Evolutionary conservation across 2,888 invertebrate genomes (phyloP).

Genomic region (Athalia rosae): DNA sequence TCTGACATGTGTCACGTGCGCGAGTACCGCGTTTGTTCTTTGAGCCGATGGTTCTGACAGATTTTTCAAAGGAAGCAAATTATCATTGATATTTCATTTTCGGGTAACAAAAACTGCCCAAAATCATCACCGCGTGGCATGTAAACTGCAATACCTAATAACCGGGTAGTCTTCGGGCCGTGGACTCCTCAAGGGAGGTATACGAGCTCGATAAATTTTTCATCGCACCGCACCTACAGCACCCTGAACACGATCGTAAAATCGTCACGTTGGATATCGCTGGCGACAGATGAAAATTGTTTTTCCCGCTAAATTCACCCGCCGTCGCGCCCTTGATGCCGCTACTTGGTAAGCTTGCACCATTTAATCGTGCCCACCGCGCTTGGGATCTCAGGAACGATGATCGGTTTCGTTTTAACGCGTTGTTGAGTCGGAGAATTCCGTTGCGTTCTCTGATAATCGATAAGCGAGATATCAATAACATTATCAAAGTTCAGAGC

Average conservation of each 20-base stretch:
- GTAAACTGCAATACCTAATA: slow-evolving; percentile 40
- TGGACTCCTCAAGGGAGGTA: neutral
- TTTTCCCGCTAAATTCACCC: slow-evolving; percentile 52
- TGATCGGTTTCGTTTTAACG: neutral
- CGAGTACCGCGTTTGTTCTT: slow-evolving; percentile 42
- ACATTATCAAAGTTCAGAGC: slow-evolving; percentile 14
- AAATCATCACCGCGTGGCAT: slow-evolving; percentile 49
- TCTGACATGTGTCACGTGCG: slow-evolving; percentile 27
- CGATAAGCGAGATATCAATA: slow-evolving; percentile 25
- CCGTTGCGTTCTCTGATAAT: slow-evolving; percentile 19
- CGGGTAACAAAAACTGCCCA: neutral
- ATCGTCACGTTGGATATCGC: slow-evolving; percentile 33
- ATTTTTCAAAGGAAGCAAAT: slow-evolving; percentile 36
- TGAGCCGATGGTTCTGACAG: slow-evolving; percentile 37
- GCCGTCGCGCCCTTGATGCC: slow-evolving; percentile 58
- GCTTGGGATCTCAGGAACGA: neutral
- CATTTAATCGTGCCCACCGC: neutral
- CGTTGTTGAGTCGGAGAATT: neutral
- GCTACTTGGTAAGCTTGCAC: slow-evolving; percentile 47
- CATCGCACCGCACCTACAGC: neutral
- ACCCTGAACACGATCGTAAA: too few relatives aligned
- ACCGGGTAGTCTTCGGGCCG: slow-evolving; percentile 30
- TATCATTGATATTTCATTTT: neutral
- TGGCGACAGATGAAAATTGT: slow-evolving; percentile 60
- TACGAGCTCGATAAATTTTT: slow-evolving; percentile 20